Evolutionary conservation across 2,888 invertebrate species (phyloP).

Genomic region (Phania funesta): DNA sequence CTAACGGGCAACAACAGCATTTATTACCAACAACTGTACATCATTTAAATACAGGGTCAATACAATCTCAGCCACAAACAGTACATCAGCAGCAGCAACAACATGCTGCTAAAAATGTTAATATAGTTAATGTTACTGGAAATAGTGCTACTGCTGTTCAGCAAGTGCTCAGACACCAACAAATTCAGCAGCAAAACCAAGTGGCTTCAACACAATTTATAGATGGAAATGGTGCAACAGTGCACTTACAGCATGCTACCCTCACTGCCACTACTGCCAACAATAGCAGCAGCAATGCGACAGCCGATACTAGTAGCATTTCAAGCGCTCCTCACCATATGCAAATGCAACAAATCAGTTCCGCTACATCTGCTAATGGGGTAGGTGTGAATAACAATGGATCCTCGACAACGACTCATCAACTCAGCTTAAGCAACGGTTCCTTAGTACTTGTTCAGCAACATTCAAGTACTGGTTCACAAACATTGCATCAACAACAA

Average conservation of each 20-base stretch:
- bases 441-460: constrained; percentile 79
- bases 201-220: constrained; percentile 71
- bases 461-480: constrained; percentile 68
- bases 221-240: constrained; percentile 73
- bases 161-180: constrained; percentile 75
- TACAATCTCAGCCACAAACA: constrained; percentile 62
- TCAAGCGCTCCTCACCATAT: constrained; percentile 70
- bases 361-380: constrained; percentile 26
- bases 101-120: constrained; percentile 73
- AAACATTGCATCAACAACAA: constrained; percentile 71
- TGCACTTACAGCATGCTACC: constrained; percentile 72
- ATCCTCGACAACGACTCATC: constrained; percentile 73
- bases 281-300: constrained; percentile 28
- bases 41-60: constrained; percentile 70
- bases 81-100: constrained; percentile 67
- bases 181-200: constrained; percentile 71
- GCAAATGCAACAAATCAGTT: constrained; percentile 71
- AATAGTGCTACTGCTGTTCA: constrained; percentile 75
- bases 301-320: constrained; percentile 50
- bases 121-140: constrained; percentile 75
- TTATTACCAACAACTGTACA: constrained; percentile 74
- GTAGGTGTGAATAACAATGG: constrained; percentile 64
- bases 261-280: constrained; percentile 64
- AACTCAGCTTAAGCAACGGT: constrained; percentile 79
- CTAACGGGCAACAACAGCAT: constrained; percentile 72